Conservation (phyloP, 2,113 vertebrate genomes). For the Ciconia maguari region DNA sequence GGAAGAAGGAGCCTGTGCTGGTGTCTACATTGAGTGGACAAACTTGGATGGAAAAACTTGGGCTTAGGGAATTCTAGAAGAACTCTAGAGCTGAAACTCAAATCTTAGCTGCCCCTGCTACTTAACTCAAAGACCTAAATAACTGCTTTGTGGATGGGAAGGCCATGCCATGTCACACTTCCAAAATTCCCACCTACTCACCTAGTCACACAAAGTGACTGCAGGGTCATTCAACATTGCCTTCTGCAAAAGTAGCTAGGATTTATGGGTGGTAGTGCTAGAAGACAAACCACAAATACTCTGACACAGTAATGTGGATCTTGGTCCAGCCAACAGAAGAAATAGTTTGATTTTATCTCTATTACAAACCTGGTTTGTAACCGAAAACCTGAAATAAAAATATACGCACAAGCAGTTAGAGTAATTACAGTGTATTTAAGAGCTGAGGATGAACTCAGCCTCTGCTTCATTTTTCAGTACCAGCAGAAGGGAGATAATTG, state of each 20-base stretch:
- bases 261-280: neutral
- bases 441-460: neutral
- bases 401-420: neutral
- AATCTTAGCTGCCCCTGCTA: neutral
- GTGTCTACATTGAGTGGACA: neutral
- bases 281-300: neutral
- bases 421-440: neutral
- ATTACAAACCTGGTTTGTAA: fast-evolving
- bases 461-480: neutral
- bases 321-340: neutral
- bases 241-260: neutral
- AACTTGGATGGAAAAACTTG: neutral
- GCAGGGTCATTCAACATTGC: neutral
- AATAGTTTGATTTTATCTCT: neutral
- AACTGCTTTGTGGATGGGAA: neutral
- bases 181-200: neutral
- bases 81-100: neutral
- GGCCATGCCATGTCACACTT: fast-evolving
- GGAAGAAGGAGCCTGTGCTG: neutral
- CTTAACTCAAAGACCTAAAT: neutral
- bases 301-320: neutral
- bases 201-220: neutral
- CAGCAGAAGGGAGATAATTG: neutral
- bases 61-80: neutral
- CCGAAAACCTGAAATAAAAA: neutral